Percentiles rank a stretch among this genome's conserved stretches.
These are phyloP conservation scores for Camptogramma bilineatum DNA, from an alignment of 2,888 invertebrate genomes.

Conservation along the genomic window DNA sequence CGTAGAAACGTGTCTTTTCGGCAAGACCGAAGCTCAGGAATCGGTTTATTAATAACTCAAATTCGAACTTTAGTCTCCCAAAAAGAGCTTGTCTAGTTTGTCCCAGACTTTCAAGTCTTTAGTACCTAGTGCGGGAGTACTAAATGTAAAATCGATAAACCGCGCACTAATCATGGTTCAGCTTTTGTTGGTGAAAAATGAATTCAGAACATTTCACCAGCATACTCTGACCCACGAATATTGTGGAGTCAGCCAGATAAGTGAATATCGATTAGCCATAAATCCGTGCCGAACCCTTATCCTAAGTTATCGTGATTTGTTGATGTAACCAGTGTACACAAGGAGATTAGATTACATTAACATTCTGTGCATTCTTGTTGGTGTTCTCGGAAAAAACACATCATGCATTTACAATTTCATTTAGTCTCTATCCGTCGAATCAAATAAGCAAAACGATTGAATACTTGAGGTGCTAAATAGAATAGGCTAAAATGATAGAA, in stretches of 20 bases:
- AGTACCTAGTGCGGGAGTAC: too few species aligned
- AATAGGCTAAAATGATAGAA: too few species aligned
- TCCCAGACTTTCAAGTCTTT: too few species aligned
- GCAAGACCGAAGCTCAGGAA: too few species aligned
- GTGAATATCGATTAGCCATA: slow-evolving; percentile 40
- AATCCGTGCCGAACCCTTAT: slow-evolving; percentile 45
- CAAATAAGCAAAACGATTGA: too few species aligned
- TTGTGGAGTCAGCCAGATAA: not conserved
- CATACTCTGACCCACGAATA: not conserved
- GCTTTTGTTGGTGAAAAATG: not conserved
- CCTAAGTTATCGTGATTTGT: slow-evolving; percentile 54
- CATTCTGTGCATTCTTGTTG: slow-evolving; percentile 31
- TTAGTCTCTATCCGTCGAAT: not conserved
- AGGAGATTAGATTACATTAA: slow-evolving; percentile 51
- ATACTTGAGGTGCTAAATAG: too few species aligned
- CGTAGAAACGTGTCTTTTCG: too few species aligned
- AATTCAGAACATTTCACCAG: not conserved
- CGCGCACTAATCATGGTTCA: not conserved
- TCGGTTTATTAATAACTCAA: too few species aligned
- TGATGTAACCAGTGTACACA: slow-evolving; percentile 51
- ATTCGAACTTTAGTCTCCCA: too few species aligned
- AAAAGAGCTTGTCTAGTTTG: too few species aligned
- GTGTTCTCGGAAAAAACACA: slow-evolving; percentile 29
- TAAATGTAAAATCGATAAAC: too few species aligned
- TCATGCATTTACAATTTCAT: not conserved